Evolutionary conservation across 2,888 invertebrate genomes (phyloP).

Genomic region (Perizoma affinitatum): DNA sequence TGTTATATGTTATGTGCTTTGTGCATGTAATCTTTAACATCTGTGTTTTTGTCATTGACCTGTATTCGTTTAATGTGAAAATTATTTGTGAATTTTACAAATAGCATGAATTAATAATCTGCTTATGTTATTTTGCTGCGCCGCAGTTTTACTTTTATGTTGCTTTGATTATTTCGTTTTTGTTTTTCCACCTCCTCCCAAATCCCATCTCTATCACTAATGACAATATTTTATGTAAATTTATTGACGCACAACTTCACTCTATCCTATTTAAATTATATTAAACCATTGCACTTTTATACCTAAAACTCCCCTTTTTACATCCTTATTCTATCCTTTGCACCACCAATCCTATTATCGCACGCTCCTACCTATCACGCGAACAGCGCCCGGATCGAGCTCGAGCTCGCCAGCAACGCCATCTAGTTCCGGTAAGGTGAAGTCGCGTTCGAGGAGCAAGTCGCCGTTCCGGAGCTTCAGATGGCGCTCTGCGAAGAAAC

Average conservation of each 20-base stretch:
- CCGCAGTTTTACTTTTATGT: slow-evolving; percentile 72
- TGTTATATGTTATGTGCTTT: slow-evolving; percentile 21
- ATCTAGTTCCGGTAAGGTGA: slow-evolving; percentile 86
- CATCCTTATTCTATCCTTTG: not conserved
- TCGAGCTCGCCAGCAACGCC: slow-evolving; percentile 70
- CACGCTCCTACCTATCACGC: slow-evolving; percentile 42
- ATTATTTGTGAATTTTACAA: slow-evolving; percentile 30
- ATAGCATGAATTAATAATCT: slow-evolving; percentile 51
- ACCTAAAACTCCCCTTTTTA: not conserved
- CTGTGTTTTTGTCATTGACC: slow-evolving; percentile 66
- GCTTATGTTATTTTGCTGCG: slow-evolving; percentile 77
- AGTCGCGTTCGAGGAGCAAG: slow-evolving; percentile 95
- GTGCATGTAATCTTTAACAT: slow-evolving; percentile 51
- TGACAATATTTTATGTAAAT: slow-evolving; percentile 13
- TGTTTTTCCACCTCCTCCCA: slow-evolving; percentile 48
- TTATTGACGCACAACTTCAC: slow-evolving; percentile 4
- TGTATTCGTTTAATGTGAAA: slow-evolving; percentile 39
- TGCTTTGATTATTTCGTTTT: slow-evolving; percentile 77
- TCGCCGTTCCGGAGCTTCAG: slow-evolving; percentile 97
- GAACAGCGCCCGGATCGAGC: slow-evolving; percentile 71
- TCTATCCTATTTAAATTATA: not conserved
- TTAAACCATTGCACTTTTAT: slow-evolving; percentile 3
- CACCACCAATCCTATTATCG: slow-evolving; percentile 20
- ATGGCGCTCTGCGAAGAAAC: slow-evolving; percentile 92
- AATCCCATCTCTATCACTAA: slow-evolving; percentile 9